These are phyloP conservation scores for Lasioglossum villosulum DNA, from an alignment of 2,888 invertebrate species.

Conservation along the genomic window DNA sequence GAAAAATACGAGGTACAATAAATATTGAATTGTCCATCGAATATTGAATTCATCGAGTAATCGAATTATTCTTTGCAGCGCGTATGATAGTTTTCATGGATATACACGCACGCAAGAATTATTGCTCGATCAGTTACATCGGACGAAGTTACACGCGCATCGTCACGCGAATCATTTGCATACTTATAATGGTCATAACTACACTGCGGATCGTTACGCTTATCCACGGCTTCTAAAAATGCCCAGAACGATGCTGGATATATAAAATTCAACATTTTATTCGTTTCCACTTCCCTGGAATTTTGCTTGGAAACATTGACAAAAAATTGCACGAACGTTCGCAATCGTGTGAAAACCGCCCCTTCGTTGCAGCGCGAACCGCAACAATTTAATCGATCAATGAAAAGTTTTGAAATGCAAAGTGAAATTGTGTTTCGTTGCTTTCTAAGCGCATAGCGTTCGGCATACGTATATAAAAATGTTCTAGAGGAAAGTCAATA, in stretches of 20 bases:
- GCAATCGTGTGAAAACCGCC: neutral
- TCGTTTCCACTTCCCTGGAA: too few species aligned
- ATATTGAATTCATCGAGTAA: too few species aligned
- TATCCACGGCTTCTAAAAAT: too few species aligned
- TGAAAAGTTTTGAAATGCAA: constrained; percentile 10
- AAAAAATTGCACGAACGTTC: too few species aligned
- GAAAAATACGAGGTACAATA: too few species aligned
- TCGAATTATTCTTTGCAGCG: neutral
- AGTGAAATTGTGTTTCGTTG: neutral
- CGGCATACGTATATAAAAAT: neutral
- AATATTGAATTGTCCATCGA: neutral
- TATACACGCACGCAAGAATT: neutral
- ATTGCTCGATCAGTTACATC: constrained; percentile 26
- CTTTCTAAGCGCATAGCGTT: neutral
- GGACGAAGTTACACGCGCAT: constrained; percentile 35
- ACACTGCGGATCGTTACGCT: too few species aligned
- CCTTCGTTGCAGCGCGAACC: neutral
- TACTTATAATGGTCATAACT: constrained; percentile 20
- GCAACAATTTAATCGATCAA: constrained; percentile 34
- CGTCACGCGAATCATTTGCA: neutral
- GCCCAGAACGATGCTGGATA: too few species aligned
- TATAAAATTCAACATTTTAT: too few species aligned
- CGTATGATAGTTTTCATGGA: neutral
- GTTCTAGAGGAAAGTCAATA: neutral
- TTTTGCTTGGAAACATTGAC: too few species aligned